A percentile compares a stretch with the other conserved stretches of the same genome.
These are phyloP conservation scores for Caenorhabditis elegans DNA, from an alignment of 1,140 invertebrate genomes.

Conservation along the genomic window WBcel235 BX284602.5:14395501-14396000, in stretches of 20 bases:
- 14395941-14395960: slow-evolving; percentile 42
- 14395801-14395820: slow-evolving; percentile 31
- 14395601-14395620: neutral
- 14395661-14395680: slow-evolving; percentile 43
- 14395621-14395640: neutral
- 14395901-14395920: slow-evolving; percentile 45
- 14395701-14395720: slow-evolving; percentile 34
- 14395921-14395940: slow-evolving; percentile 45
- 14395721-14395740: slow-evolving; percentile 36
- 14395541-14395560: slow-evolving; percentile 9
- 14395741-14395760: slow-evolving; percentile 26
- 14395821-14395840: slow-evolving; percentile 1
- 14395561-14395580: neutral
- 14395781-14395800: no score
- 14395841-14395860: neutral
- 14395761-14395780: neutral
- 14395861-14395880: slow-evolving; percentile 10
- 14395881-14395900: neutral
- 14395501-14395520: slow-evolving; percentile 37
- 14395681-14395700: slow-evolving; percentile 32
- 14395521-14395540: slow-evolving; percentile 47
- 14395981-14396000: neutral
- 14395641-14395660: slow-evolving; percentile 41
- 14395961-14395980: neutral
- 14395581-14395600: neutral